Base-by-base conservation (phyloP, 2,113 vertebrate genomes). In the Istiophorus platypterus region DNA sequence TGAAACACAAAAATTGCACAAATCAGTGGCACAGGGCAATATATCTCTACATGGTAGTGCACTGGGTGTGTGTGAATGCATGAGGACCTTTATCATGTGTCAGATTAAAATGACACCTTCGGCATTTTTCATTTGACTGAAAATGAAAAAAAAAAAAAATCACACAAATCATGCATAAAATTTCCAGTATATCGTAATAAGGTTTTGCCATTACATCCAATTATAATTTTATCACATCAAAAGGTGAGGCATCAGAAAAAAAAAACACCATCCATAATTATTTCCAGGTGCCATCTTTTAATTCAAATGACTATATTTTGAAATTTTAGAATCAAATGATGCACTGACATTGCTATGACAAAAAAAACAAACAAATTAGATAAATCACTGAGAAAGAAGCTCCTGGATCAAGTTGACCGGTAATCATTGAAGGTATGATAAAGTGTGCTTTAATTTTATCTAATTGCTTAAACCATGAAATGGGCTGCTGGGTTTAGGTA, bases 401-500 rank as follows among this genome's bases (percentile, higher is more conserved):
- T 39, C 49, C n/a, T 31, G 12, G 17, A 26, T 37, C 1, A 56
- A 57, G 24, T 41, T 66, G 8, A 65, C 26, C 34, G 17, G 37
- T 15, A 41, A 67, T 39, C 5, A 8, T 9, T 34, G 34, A 57
- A 71, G 76, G 15, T 17, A 65, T 0, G 11, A 41, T 29, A 70
- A 67, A 57, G 13, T 78, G 13, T 34, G 45, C 69, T 66, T 56
- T 39, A n/a, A 65, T 62, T 76, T 31, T 0, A 72, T 79, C 29
- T 71, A 82, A 80, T 64, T 72, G 65, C 68, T 84, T 42, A 42
- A 77, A 69, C 49, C 75, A 49, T 14, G 3, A 59, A 51, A 77
- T 5, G 31, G 20, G 26, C 47, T 17, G 42, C 69, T 59, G 29
- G n/a, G 14, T 81, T 63, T 73, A 63, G 56, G 34, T 58, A 59